Percentiles rank a stretch among this genome's conserved stretches.
phyloP scores from a whole-genome alignment of 2,797 vertebrate genomes.

The Cryptoblepharus egeriae region DNA sequence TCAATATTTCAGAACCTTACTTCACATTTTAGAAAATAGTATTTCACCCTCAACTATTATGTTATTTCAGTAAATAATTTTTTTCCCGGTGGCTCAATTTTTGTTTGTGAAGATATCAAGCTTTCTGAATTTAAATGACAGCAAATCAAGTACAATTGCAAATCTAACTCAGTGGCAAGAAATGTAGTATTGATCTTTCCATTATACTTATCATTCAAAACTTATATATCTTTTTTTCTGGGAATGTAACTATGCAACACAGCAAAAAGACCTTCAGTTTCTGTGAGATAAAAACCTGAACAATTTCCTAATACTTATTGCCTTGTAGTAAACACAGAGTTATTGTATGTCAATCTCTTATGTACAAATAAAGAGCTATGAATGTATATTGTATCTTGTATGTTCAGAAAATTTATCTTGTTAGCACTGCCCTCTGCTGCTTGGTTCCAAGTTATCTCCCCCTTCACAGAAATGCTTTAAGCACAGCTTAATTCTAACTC shows the following conservation, averaged over 20 bases:
- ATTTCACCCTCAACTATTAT: not conserved
- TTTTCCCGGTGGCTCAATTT: not conserved
- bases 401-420: not conserved
- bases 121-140: not conserved
- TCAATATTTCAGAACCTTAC: not conserved
- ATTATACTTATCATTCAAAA: not conserved
- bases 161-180: not conserved
- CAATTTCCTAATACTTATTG: not conserved
- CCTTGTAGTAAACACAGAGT: not conserved
- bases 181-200: not conserved
- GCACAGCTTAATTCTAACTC: no score
- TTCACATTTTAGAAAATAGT: not conserved
- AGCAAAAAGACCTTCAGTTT: not conserved
- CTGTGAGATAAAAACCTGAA: not conserved
- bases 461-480: not conserved
- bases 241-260: not conserved
- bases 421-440: slow-evolving; percentile 8
- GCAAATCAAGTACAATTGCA: not conserved
- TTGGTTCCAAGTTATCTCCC: not conserved
- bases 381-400: not conserved
- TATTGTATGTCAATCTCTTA: not conserved
- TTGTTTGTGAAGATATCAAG: not conserved
- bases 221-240: not conserved
- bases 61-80: not conserved
- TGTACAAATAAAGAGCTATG: not conserved